Base-by-base conservation (phyloP, 2,888 invertebrate genomes). In the Trypoxylon attenuatum region DNA sequence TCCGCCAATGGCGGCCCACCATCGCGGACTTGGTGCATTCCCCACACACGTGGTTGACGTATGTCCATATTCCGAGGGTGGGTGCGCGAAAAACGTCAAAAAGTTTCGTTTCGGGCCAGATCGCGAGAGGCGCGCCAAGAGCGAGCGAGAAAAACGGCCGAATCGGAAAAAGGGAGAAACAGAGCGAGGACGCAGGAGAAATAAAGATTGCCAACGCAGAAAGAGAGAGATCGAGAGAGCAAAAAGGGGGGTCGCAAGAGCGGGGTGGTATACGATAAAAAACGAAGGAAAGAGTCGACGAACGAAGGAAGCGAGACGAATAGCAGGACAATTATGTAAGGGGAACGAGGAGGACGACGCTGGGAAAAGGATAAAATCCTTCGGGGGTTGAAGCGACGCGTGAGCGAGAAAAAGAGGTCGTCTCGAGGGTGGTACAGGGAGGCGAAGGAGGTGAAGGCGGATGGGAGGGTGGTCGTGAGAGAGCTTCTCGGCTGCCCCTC, bases 21-120 rank as follows among this genome's bases (percentile, higher is more conserved):
- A 51, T 70, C 53, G 58, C 67, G 60, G 50, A 53, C 77, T 77
- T 81, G 80, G 81, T 79, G 81, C 82, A 83, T 82, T 81, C 80
- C 78, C 79, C 80, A 79, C 82, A 84, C 84, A 84, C 85, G 84
- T 84, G 84, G 84, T 80, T 78, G 79, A 81, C 81, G 80, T 82
- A 83, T 82, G 79, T 81, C 80, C 79, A 82, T 82, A 83, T 82
- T 82, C 80, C 76, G 72, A 77, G 70, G 73, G 68, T 71, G 68
- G 76, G 72, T 77, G 73, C 73, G 78, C 81, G 78, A 82, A 84
- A 82, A 84, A 83, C 81, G 81, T 81, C 81, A 79, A 79, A 82
- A 83, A 83, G 76, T 82, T 79, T 78, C 67, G 74, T 75, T 73
- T 78, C 73, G 71, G 62, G 77, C 74, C 67, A 63, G 64, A 70